A percentile compares a stretch with the other conserved stretches of the same genome.
phyloP scores from a whole-genome alignment of 2,888 invertebrate genomes.

The Dorcus parallelipipedus region DNA sequence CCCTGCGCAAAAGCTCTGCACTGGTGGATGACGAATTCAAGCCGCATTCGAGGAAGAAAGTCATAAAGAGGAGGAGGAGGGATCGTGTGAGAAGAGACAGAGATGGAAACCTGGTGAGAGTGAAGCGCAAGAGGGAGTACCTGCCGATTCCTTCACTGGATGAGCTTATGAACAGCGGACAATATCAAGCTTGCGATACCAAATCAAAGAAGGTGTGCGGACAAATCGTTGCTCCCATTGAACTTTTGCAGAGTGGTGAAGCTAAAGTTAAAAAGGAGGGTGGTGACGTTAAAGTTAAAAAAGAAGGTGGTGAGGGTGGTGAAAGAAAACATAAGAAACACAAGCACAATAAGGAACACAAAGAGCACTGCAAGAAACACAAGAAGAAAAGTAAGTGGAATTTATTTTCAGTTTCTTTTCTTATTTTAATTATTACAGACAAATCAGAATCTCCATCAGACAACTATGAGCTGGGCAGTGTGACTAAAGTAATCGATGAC shows the following conservation, averaged over 20 bases:
- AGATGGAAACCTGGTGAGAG: slow-evolving; percentile 8
- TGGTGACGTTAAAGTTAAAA: slow-evolving; percentile 27
- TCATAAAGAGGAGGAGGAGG: slow-evolving; percentile 3
- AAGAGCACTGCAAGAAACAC: slow-evolving; percentile 40
- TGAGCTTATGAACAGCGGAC: slow-evolving; percentile 21
- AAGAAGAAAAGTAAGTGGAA: slow-evolving; percentile 22
- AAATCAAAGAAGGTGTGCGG: slow-evolving; percentile 43
- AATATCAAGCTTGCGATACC: slow-evolving; percentile 22
- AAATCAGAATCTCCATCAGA: slow-evolving; percentile 1
- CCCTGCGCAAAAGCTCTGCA: slow-evolving; percentile 7
- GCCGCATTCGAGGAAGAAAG: slow-evolving; percentile 9
- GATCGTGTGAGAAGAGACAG: not conserved
- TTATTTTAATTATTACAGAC: slow-evolving; percentile 8
- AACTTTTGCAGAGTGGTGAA: slow-evolving; percentile 20
- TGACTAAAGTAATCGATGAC: slow-evolving; percentile 38
- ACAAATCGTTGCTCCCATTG: slow-evolving; percentile 40
- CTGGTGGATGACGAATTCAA: slow-evolving; percentile 12
- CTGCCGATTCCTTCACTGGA: slow-evolving; percentile 1
- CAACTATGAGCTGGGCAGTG: slow-evolving; percentile 20
- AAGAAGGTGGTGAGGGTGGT: slow-evolving; percentile 29
- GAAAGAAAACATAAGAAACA: slow-evolving; percentile 40
- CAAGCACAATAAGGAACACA: slow-evolving; percentile 28
- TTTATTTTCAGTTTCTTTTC: slow-evolving; percentile 1
- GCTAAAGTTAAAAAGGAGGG: slow-evolving; percentile 20
- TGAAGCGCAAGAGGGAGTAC: slow-evolving; percentile 8